Base-by-base conservation (phyloP, 2,797 vertebrate genomes). In the Enteromius thamalakanensis region DNA sequence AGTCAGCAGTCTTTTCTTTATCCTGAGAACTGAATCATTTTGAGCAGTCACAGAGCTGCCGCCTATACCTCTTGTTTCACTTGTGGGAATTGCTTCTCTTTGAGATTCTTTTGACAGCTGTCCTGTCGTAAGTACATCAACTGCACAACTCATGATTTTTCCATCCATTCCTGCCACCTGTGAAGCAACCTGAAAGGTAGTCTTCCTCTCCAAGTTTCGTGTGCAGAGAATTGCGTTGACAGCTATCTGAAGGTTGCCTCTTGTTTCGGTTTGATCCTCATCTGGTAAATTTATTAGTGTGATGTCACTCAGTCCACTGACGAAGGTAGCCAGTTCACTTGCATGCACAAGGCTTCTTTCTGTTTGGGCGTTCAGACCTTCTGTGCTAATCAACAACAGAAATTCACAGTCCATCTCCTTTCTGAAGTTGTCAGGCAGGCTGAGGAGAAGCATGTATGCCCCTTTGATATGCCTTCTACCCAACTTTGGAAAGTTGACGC, bases 1-100 rank as follows among this genome's bases (percentile, higher is more conserved):
- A 19, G 85, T 88, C 37, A 96, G 89, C 23, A 97, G 78, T 21
- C 88, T 93, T 79, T 91, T 87, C 87, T 96, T 97, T 17, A 96
- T 71, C 3, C 92, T 90, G 17, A 95, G 91, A 65, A 96, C 86
- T 82, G 85, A 77, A n/a, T 93, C 91, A 76, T 93, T 89, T n/a
- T 93, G 83, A 29, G 93, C 92, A 91, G 92, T 93, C 8, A 92
- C 86, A 15, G 89, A 91, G 3, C 77, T 82, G 10, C 91, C 94
- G 14, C 90, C 78, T 7, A 81, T 86, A 64, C 76, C 90, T 85
- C 90, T 88, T 70, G 15, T 80, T 10, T 89, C 87, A 84, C 21
- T 79, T 64, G 40, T 19, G n/a, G 45, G 42, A 15, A 82, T 15
- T 34, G 29, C 14, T 51, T 76, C 76, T 67, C 37, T 83, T 21